Evolutionary conservation across 2,888 invertebrate genomes (phyloP), one percentile per base, ranked within the genome.

Genomic region (Pyrrhia umbra): DNA sequence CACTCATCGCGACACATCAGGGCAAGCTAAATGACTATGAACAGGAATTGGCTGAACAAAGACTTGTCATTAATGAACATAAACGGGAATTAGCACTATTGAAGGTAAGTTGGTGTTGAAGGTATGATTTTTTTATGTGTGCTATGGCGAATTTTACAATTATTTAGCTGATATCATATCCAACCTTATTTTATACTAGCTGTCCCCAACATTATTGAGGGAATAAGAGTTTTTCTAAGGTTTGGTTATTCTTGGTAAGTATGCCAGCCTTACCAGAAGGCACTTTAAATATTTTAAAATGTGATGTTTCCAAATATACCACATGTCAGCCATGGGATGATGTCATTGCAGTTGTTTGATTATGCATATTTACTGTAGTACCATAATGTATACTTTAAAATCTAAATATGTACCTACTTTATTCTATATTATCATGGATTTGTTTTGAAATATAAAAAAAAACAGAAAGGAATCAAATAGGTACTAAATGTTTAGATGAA

Each of bases 1-100:
- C 97, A 6, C 93, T 98, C 46, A 97, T 99, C 70, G 97, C 97
- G 65, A 97, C 97, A 13, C 98, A 98, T 86, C 97, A 98, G 80
- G 97, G 97, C 81, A 98, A 98, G 89, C 95, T 99, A 63, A 96
- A 96, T 1, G 98, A 98, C 81, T 97, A 98, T 87, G 98, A 98
- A 86, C 97, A 97, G 70, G 98, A 98, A 85, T 92, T 98, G 21
- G 96, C 97, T 0, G 98, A 98, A 85, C 97, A 98, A 84, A 96
- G 98, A 86, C 96, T 98, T 76, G 97, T 97, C 78, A 97, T 99
- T 64, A 97, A 97, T 84, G 98, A 99, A 92, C 97, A 98, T 78
- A 98, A 98, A 88, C 95, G 98, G 50, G 99, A 99, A 89, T 93
- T 99, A 69, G 97, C 97, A 80, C 91, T 98, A 46, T 94, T 99